Percentiles rank a stretch among this genome's conserved stretches.
Evolutionary conservation across 2,113 vertebrate species (phyloP).

Genomic region (Mus spicilegus): DNA sequence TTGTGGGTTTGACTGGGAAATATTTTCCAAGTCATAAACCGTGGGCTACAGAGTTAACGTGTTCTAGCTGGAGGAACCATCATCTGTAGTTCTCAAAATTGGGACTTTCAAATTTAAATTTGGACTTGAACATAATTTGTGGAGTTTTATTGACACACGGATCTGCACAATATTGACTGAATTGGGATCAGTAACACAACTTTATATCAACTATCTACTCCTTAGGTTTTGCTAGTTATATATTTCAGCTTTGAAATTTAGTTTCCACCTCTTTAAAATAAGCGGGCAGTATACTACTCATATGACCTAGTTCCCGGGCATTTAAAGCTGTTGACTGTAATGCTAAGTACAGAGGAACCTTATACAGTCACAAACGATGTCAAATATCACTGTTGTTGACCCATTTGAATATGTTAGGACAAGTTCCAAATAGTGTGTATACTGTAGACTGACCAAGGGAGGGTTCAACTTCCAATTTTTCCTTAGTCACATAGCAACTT

Average conservation of each 20-base stretch:
- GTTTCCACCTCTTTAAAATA: neutral
- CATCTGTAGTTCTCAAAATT: neutral
- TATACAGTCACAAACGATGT: neutral
- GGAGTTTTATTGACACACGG: neutral
- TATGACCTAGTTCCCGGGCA: neutral
- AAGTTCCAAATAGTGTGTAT: neutral
- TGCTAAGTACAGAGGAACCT: too few species aligned
- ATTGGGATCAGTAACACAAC: neutral
- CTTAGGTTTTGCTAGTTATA: neutral
- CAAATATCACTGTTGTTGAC: neutral
- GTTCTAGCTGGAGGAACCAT: neutral
- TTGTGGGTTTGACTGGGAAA: neutral
- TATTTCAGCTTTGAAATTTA: slow-evolving; percentile 13
- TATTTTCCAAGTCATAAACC: neutral
- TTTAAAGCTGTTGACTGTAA: neutral
- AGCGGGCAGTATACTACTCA: neutral
- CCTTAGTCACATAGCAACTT: neutral
- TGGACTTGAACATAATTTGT: neutral
- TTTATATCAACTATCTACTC: neutral
- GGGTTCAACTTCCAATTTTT: neutral
- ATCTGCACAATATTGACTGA: neutral
- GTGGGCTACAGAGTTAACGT: neutral
- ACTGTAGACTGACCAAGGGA: neutral
- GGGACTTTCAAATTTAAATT: neutral
- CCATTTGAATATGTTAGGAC: neutral